phyloP scores from a whole-genome alignment of 2,113 vertebrate genomes.

The Butorides virescens region DNA sequence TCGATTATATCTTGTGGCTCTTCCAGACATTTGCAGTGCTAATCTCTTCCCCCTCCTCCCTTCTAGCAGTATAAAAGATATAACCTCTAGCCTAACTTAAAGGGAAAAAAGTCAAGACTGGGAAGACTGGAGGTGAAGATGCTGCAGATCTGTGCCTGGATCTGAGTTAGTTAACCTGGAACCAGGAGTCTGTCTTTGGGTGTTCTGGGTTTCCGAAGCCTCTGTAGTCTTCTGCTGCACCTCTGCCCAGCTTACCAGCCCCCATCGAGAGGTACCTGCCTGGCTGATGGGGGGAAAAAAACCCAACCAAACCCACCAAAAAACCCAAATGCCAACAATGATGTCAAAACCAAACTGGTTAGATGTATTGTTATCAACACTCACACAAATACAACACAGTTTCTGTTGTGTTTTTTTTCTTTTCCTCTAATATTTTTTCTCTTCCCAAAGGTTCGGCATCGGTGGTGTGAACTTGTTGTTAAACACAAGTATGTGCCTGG shows the following conservation, averaged over 20 bases:
- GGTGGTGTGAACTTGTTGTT: conserved; percentile 94
- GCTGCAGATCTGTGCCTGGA: neutral
- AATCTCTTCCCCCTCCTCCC: rapidly evolving
- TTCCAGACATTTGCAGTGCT: neutral
- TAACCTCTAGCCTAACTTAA: neutral
- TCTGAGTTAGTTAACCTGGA: neutral
- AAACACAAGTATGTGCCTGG: conserved; percentile 81
- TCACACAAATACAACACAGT: neutral
- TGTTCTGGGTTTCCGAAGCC: neutral
- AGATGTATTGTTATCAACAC: neutral
- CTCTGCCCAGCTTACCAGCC: neutral
- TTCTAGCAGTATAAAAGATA: neutral
- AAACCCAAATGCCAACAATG: neutral
- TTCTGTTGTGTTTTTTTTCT: neutral
- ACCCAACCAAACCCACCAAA: neutral
- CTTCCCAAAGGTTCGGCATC: conserved; percentile 84
- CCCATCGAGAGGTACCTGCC: neutral
- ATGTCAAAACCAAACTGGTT: neutral
- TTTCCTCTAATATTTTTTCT: neutral
- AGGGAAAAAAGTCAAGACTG: neutral
- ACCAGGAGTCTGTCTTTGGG: neutral
- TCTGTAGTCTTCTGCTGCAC: neutral
- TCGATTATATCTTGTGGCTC: neutral
- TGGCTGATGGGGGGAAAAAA: neutral
- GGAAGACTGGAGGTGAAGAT: neutral